Percentiles rank a stretch among this genome's conserved stretches.
phyloP scores from a whole-genome alignment of 2,797 vertebrate species.

The Lepidocolaptes lacrymiger region DNA sequence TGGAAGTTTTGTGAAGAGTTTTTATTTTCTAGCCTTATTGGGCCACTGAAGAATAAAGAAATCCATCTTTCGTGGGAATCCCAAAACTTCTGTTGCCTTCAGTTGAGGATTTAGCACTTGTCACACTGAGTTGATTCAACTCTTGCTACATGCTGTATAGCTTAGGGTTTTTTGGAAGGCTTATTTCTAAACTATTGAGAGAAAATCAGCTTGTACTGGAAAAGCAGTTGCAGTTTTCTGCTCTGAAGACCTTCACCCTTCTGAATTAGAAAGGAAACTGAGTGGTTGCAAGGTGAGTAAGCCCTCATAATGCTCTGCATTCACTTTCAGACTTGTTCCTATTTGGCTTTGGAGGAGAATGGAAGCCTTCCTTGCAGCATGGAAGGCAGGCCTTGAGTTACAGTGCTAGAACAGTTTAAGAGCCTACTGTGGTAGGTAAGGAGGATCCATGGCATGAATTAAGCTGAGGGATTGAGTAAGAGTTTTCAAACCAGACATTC shows the following conservation, averaged over 20 bases:
- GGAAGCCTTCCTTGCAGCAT: fast-evolving
- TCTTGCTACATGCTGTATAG: background rate
- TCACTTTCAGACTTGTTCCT: background rate
- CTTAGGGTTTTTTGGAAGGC: background rate
- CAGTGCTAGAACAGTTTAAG: background rate
- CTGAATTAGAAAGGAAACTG: background rate
- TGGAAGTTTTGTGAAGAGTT: background rate
- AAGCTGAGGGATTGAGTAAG: background rate
- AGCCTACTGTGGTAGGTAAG: background rate
- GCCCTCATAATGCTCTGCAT: background rate
- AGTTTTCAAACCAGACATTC: background rate
- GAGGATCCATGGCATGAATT: background rate
- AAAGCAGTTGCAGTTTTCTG: background rate
- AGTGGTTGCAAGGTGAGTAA: background rate
- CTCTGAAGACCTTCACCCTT: background rate
- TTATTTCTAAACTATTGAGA: background rate
- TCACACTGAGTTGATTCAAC: background rate
- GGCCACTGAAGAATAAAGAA: background rate
- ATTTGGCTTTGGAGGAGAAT: background rate
- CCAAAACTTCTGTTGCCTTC: background rate
- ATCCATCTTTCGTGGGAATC: background rate
- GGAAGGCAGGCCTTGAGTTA: background rate
- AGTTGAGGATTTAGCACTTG: background rate
- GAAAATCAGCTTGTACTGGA: background rate
- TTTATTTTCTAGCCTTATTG: background rate